Evolutionary conservation across 1,140 invertebrate genomes (phyloP).

Genomic region (Lepidostoma basale): DNA sequence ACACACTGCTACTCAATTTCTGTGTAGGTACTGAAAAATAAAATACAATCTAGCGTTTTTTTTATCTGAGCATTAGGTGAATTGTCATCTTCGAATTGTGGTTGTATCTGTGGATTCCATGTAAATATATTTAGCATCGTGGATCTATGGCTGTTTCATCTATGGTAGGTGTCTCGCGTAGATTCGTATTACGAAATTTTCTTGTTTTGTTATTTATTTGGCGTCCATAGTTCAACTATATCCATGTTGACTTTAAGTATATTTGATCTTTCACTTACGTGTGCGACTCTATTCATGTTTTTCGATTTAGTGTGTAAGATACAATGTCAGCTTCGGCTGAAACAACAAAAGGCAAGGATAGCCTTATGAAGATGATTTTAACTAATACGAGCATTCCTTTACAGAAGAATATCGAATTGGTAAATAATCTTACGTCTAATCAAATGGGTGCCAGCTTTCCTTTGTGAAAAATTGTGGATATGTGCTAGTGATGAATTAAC

Average conservation of each 20-base stretch:
- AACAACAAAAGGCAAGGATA: slow-evolving; percentile 33
- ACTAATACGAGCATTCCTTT: slow-evolving; percentile 29
- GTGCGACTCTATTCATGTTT: slow-evolving; percentile 30
- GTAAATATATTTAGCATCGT: neutral
- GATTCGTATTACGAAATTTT: slow-evolving; percentile 22
- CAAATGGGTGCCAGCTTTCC: slow-evolving; percentile 24
- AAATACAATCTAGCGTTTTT: too few species aligned
- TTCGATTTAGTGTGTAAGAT: slow-evolving; percentile 24
- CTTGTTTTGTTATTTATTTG: slow-evolving; percentile 29
- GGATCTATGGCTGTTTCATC: neutral
- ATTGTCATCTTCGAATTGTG: neutral
- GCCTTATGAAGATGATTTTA: slow-evolving; percentile 37
- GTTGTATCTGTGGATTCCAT: neutral
- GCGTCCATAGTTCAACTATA: slow-evolving; percentile 3
- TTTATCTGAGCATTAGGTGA: too few species aligned
- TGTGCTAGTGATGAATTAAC: slow-evolving; percentile 33
- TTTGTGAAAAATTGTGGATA: slow-evolving; percentile 30
- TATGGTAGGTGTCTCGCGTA: slow-evolving; percentile 10
- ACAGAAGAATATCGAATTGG: slow-evolving; percentile 35
- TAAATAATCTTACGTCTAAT: slow-evolving; percentile 34
- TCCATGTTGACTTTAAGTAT: slow-evolving; percentile 33
- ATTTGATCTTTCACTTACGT: slow-evolving; percentile 22
- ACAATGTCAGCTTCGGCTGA: slow-evolving; percentile 42
- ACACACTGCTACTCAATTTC: too few species aligned
- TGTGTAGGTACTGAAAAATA: too few species aligned